A percentile compares a stretch with the other conserved stretches of the same genome.
These are phyloP conservation scores for Gasteruption jaculator DNA, from an alignment of 2,888 invertebrate species.

Conservation along the genomic window DNA sequence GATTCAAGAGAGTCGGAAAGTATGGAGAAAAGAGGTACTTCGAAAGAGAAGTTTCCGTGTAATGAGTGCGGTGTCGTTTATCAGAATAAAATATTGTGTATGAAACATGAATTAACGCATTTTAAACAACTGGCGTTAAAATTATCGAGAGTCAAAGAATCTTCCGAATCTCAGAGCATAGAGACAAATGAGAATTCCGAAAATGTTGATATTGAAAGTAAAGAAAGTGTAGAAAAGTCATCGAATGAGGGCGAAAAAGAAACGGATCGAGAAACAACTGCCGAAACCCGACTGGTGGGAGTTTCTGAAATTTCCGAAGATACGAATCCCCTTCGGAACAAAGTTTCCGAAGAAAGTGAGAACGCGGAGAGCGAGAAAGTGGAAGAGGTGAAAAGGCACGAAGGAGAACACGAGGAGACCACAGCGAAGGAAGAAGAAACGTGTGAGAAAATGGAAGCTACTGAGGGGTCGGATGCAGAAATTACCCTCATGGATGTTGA, in stretches of 20 bases:
- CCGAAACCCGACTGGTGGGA: too few relatives aligned
- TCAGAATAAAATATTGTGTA: constrained; percentile 31
- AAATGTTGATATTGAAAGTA: neutral
- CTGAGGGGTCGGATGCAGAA: neutral
- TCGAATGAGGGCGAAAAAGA: neutral
- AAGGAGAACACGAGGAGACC: neutral
- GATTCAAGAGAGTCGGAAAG: constrained; percentile 7
- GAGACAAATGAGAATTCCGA: constrained; percentile 1
- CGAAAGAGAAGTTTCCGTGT: constrained; percentile 22
- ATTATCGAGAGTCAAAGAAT: constrained; percentile 20
- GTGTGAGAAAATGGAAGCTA: neutral
- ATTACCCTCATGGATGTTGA: too few relatives aligned
- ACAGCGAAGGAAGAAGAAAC: neutral
- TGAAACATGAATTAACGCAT: constrained; percentile 38
- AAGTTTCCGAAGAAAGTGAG: constrained; percentile 1
- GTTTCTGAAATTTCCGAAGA: too few relatives aligned
- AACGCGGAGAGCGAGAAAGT: constrained; percentile 4
- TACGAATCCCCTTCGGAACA: too few relatives aligned
- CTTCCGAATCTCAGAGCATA: neutral
- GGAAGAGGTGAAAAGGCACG: neutral
- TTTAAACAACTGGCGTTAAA: constrained; percentile 35
- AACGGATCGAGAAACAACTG: neutral
- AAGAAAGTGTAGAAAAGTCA: neutral
- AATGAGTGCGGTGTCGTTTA: constrained; percentile 31
- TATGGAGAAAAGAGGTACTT: neutral